Conservation (phyloP, 2,797 vertebrate genomes). For the Myiotriccus ornatus region DNA sequence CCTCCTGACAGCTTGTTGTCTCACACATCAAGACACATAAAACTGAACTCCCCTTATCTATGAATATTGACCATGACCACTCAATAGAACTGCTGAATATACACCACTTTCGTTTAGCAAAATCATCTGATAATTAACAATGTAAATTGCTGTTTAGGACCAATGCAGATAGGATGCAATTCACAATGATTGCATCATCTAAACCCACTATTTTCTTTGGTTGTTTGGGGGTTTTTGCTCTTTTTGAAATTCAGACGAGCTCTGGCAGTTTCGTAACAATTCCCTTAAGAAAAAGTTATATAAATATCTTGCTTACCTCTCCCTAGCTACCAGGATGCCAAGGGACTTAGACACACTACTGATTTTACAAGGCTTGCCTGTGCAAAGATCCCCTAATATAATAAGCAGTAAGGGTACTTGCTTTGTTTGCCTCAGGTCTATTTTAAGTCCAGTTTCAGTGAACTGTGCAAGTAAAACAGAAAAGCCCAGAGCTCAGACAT, state of each 20-base stretch:
- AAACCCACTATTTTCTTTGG: neutral
- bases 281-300: neutral
- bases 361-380: neutral
- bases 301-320: neutral
- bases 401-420: neutral
- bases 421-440: neutral
- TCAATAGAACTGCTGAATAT: neutral
- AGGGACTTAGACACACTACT: neutral
- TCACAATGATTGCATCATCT: neutral
- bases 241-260: neutral
- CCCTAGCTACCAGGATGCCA: neutral
- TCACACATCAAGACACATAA: neutral
- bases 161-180: neutral
- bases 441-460: neutral
- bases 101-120: neutral
- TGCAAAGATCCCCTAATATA: neutral
- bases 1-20: neutral
- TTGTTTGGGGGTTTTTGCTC: neutral
- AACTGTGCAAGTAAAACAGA: neutral
- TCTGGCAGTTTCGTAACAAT: neutral
- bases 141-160: neutral
- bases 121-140: neutral
- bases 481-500: neutral
- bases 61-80: neutral
- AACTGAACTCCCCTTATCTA: neutral